Evolutionary conservation across 2,113 vertebrate genomes (phyloP).

Genomic region (Oriolus oriolus): DNA sequence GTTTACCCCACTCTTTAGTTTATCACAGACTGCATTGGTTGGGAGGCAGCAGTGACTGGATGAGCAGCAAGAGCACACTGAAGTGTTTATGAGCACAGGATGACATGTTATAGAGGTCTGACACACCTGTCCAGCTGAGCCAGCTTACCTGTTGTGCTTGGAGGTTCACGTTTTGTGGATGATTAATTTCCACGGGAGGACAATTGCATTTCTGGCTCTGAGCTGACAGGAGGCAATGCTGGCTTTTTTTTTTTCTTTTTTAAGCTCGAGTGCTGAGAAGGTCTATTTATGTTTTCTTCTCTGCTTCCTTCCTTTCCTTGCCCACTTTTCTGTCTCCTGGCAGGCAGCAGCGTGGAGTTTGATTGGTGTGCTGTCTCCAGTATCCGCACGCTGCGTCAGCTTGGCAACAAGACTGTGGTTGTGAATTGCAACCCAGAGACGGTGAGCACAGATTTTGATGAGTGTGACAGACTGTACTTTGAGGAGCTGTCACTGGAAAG

Average conservation of each 20-base stretch:
- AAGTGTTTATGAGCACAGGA: neutral
- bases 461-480: constrained; percentile 96
- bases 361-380: constrained; percentile 97
- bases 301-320: neutral
- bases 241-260: neutral
- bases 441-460: constrained; percentile 96
- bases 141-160: neutral
- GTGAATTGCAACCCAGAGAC: constrained; percentile 97
- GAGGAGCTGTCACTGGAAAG: constrained; percentile 94
- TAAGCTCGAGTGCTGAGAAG: neutral
- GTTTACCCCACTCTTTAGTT: neutral
- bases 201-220: neutral
- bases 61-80: neutral
- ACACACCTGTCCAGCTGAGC: neutral
- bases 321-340: neutral
- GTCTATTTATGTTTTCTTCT: neutral
- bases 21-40: fast-evolving
- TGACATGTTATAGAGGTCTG: neutral
- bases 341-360: constrained; percentile 97
- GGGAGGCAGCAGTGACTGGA: neutral
- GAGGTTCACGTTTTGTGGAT: neutral
- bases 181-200: neutral
- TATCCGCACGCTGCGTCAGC: constrained; percentile 85
- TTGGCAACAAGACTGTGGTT: constrained; percentile 87
- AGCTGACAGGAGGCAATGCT: neutral